Percentiles rank a stretch among this genome's conserved stretches.
phyloP scores from a whole-genome alignment of 2,113 vertebrate species.

The Nibea albiflora region DNA sequence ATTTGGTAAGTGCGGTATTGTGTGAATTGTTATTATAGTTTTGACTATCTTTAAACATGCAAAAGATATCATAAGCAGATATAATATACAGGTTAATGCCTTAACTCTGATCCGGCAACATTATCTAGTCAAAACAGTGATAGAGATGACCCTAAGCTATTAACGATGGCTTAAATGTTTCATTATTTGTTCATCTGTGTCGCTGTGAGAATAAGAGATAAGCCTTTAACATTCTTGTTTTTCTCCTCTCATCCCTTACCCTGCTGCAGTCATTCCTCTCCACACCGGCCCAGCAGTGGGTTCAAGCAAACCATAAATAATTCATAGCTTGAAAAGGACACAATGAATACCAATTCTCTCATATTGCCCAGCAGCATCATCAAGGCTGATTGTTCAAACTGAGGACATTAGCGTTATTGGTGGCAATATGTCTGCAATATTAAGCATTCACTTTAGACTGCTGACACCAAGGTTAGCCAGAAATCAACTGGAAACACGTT shows the following conservation, averaged over 20 bases:
- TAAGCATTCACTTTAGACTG: conserved; percentile 63
- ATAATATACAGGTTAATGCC: conserved; percentile 1
- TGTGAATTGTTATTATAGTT: not conserved
- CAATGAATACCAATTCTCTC: conserved; percentile 84
- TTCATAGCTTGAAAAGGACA: conserved; percentile 82
- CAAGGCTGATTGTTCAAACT: conserved; percentile 81
- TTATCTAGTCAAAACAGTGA: conserved; percentile 24
- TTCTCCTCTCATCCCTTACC: conserved; percentile 55
- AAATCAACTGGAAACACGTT: conserved; percentile 33
- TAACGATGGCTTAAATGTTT: conserved; percentile 19
- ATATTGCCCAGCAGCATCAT: conserved; percentile 78
- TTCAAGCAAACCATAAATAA: conserved; percentile 83
- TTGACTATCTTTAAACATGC: not conserved
- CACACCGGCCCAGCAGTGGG: conserved; percentile 64
- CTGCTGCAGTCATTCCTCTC: conserved; percentile 55
- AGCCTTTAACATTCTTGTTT: conserved; percentile 63
- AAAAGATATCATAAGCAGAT: not conserved
- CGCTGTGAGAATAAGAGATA: conserved; percentile 29
- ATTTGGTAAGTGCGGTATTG: not conserved
- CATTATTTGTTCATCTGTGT: conserved; percentile 26
- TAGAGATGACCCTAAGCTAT: conserved; percentile 28
- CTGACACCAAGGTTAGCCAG: conserved; percentile 62
- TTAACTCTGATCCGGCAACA: conserved; percentile 1
- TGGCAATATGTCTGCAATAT: conserved; percentile 74
- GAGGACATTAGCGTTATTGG: conserved; percentile 79